Conservation (phyloP, 2,113 vertebrate genomes). For the Pteronura brasiliensis region DNA sequence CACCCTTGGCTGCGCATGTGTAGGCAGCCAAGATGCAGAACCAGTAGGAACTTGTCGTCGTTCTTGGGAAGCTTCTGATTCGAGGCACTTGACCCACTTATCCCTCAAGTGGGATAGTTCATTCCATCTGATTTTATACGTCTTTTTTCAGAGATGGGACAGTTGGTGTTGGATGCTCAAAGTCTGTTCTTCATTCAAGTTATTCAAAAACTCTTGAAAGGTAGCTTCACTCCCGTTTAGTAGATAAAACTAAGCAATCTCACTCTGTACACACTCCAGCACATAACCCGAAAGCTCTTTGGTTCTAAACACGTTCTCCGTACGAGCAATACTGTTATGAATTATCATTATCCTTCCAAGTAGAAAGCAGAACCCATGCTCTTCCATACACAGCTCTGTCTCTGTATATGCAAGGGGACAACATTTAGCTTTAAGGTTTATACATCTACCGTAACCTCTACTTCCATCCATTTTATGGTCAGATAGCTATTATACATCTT, state of each 20-base stretch:
- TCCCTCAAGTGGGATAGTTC: not conserved
- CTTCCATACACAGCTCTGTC: not conserved
- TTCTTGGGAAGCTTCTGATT: not conserved
- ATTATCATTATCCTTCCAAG: not conserved
- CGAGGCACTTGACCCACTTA: not conserved
- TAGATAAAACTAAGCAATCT: not conserved
- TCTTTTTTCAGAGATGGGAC: not conserved
- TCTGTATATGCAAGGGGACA: not conserved
- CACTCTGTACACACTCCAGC: not conserved
- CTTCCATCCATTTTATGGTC: not conserved
- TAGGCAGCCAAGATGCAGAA: not conserved
- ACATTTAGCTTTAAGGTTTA: not conserved
- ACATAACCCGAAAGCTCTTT: not conserved
- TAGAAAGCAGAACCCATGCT: not conserved
- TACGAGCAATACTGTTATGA: not conserved
- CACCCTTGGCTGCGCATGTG: not conserved
- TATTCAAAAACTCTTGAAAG: not conserved
- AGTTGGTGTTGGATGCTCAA: not conserved
- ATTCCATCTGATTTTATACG: not conserved
- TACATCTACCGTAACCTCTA: slow-evolving; percentile 11
- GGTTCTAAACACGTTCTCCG: not conserved
- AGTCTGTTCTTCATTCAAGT: not conserved
- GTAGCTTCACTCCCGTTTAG: not conserved
- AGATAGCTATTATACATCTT: not conserved
- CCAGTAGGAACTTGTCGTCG: not conserved